A percentile compares a stretch with the other conserved stretches of the same genome.
Evolutionary conservation across 1,140 invertebrate species (phyloP).

Genomic region (Psix sp.): DNA sequence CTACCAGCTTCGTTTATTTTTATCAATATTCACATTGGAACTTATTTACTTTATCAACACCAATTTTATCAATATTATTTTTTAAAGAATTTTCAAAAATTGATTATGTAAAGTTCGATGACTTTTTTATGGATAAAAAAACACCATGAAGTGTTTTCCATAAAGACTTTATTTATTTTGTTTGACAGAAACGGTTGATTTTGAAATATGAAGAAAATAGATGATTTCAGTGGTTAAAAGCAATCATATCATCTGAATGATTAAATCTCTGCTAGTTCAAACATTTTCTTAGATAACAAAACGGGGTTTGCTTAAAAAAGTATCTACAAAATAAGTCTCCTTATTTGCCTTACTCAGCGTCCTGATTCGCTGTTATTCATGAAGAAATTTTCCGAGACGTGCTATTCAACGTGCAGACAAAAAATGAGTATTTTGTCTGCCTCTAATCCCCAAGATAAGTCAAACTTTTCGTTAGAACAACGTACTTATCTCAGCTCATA

Average conservation of each 20-base stretch:
- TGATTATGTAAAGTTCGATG: no score
- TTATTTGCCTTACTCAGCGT: slow-evolving; percentile 16
- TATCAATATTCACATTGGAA: no score
- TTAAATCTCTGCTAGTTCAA: slow-evolving; percentile 32
- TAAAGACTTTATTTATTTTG: no score
- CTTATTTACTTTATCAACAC: no score
- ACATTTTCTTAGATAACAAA: slow-evolving; percentile 29
- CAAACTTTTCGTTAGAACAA: slow-evolving; percentile 35
- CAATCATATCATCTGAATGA: slow-evolving; percentile 33
- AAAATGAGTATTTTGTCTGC: slow-evolving; percentile 22
- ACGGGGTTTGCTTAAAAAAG: slow-evolving; percentile 22
- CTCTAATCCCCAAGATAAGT: slow-evolving; percentile 45
- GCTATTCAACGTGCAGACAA: slow-evolving; percentile 17
- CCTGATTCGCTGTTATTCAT: slow-evolving; percentile 29
- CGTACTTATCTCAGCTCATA: slow-evolving; percentile 40
- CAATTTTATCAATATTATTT: no score
- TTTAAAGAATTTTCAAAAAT: no score
- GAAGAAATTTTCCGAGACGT: slow-evolving; percentile 24
- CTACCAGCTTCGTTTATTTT: no score
- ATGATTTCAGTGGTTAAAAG: slow-evolving; percentile 10
- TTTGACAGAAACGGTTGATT: no score
- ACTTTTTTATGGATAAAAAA: no score
- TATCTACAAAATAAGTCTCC: slow-evolving; percentile 14
- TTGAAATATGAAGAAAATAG: not conserved
- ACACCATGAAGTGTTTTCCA: no score